Evolutionary conservation across 2,113 vertebrate genomes (phyloP).

Genomic region (Dipodomys stephensi): DNA sequence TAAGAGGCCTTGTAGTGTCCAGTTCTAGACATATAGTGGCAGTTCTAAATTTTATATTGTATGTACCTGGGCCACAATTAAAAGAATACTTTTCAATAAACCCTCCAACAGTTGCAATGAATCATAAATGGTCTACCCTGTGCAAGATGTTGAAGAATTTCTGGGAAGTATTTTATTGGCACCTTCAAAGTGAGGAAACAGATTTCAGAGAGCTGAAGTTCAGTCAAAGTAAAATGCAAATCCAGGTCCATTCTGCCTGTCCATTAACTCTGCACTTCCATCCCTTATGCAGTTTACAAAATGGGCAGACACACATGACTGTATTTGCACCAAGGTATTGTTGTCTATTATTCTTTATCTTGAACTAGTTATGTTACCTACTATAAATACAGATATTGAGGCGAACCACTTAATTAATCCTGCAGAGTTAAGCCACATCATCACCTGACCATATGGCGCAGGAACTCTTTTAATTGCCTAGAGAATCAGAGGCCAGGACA

Average conservation of each 20-base stretch:
- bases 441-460: background rate
- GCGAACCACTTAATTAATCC: background rate
- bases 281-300: background rate
- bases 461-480: background rate
- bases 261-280: background rate
- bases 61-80: background rate
- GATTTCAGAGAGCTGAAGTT: background rate
- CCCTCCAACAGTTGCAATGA: background rate
- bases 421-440: background rate
- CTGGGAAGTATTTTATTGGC: background rate
- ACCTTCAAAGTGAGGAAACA: background rate
- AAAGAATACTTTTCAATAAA: background rate
- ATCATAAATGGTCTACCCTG: background rate
- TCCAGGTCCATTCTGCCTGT: background rate
- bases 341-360: slow-evolving; percentile 3
- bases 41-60: background rate
- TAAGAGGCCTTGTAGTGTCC: too few species aligned
- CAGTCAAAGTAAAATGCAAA: background rate
- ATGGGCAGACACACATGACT: too few species aligned
- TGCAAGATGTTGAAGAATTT: background rate
- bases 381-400: background rate
- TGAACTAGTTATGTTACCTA: background rate
- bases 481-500: background rate
- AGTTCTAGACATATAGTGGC: too few species aligned
- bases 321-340: background rate